phyloP scores from a whole-genome alignment of 2,113 vertebrate species.

The Rhinolophus sinicus region DNA sequence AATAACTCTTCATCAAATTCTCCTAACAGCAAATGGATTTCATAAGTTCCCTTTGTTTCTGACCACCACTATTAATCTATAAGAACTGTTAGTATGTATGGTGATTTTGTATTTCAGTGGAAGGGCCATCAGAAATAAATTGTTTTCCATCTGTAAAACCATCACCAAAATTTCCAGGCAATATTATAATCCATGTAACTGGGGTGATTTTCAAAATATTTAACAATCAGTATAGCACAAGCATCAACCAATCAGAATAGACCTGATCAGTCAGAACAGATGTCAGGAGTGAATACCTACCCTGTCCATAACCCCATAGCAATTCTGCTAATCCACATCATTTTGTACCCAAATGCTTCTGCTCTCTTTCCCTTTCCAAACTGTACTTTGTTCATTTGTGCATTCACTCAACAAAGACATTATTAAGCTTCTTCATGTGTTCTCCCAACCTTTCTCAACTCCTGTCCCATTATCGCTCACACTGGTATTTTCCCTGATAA shows the following conservation, averaged over 20 bases:
- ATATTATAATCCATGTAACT: not conserved
- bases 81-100: not conserved
- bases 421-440: not conserved
- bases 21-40: not conserved
- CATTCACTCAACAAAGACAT: not conserved
- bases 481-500: not conserved
- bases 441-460: not conserved
- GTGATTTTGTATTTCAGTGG: not conserved
- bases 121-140: not conserved
- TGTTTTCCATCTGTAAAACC: not conserved
- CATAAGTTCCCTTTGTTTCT: not conserved
- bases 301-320: not conserved
- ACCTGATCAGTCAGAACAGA: not conserved
- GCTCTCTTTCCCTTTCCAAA: not conserved
- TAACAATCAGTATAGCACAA: not conserved
- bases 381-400: not conserved
- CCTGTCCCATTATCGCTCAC: not conserved
- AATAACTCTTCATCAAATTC: not conserved
- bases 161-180: not conserved
- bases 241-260: not conserved
- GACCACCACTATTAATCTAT: not conserved
- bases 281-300: not conserved
- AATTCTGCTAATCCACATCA: not conserved
- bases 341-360: not conserved
- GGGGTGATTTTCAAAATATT: not conserved